Evolutionary conservation across 2,113 vertebrate genomes (phyloP).

Genomic region (Picathartes gymnocephalus): DNA sequence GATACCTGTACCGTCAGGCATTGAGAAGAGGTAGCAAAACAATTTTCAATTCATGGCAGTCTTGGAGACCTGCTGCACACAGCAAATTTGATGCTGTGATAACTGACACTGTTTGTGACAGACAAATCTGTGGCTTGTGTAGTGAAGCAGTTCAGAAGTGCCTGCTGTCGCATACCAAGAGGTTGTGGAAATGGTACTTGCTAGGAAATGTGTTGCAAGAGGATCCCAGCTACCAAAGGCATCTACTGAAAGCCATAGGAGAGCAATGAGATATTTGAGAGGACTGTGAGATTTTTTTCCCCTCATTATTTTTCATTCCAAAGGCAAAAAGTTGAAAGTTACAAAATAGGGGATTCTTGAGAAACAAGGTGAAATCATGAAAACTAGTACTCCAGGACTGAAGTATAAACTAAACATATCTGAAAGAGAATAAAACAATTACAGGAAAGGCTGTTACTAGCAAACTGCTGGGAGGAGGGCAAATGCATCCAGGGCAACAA

Average conservation of each 20-base stretch:
- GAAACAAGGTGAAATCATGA: background rate
- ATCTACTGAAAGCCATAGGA: background rate
- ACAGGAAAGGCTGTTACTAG: conserved; percentile 10
- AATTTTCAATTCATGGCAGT: conserved; percentile 47
- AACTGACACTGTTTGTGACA: conserved; percentile 52
- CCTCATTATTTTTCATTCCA: background rate
- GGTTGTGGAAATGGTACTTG: conserved; percentile 6
- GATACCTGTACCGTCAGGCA: conserved; percentile 37
- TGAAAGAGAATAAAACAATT: background rate
- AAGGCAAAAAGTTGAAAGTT: background rate
- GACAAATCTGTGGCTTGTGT: conserved; percentile 55
- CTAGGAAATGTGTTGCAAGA: background rate
- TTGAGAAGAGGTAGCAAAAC: conserved; percentile 43
- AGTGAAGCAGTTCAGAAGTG: conserved; percentile 46
- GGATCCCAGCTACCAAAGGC: background rate
- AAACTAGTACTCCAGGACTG: background rate
- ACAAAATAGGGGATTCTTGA: background rate
- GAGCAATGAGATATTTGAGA: background rate
- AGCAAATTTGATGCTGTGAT: conserved; percentile 53
- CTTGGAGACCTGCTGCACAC: conserved; percentile 52
- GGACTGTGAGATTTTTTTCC: background rate
- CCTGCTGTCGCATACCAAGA: conserved; percentile 55
- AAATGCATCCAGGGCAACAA: background rate
- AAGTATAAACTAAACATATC: background rate
- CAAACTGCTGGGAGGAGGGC: background rate